These are phyloP conservation scores for Druceiella hillmani DNA, from an alignment of 2,888 invertebrate genomes.

Conservation along the genomic window DNA sequence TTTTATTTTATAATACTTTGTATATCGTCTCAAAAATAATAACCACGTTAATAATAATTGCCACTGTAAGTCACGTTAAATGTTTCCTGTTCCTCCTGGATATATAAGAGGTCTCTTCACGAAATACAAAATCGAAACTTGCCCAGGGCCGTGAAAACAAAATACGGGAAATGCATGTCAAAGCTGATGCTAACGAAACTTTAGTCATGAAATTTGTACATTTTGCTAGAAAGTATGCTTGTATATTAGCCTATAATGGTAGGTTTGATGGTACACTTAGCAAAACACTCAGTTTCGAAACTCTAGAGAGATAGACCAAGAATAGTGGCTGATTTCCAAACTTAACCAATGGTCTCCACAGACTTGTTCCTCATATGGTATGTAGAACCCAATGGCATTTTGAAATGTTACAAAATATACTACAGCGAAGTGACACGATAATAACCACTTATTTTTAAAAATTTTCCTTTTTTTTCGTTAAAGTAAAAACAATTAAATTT, in stretches of 20 bases:
- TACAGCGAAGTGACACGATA: constrained; percentile 77
- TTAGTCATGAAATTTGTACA: constrained; percentile 82
- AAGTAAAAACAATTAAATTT: no score
- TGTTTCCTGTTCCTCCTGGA: constrained; percentile 72
- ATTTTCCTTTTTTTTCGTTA: no score
- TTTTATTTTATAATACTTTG: no score
- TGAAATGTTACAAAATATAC: constrained; percentile 90
- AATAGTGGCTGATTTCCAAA: constrained; percentile 77
- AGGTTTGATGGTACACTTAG: constrained; percentile 88
- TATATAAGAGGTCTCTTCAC: constrained; percentile 88
- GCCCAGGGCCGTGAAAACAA: constrained; percentile 68
- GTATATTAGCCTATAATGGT: constrained; percentile 87
- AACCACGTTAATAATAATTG: no score
- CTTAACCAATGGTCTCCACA: constrained; percentile 81
- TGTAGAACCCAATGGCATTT: constrained; percentile 83
- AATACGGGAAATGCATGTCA: constrained; percentile 66
- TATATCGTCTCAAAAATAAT: no score
- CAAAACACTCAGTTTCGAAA: constrained; percentile 75
- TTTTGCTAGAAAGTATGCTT: constrained; percentile 79
- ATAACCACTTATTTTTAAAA: no score
- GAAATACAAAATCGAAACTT: constrained; percentile 88
- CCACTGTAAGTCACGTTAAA: no score
- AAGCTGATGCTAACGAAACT: constrained; percentile 63
- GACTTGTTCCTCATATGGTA: constrained; percentile 90
- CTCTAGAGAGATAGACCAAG: constrained; percentile 91